phyloP scores from a whole-genome alignment of 2,113 vertebrate genomes.

The Variabilichromis moorii region DNA sequence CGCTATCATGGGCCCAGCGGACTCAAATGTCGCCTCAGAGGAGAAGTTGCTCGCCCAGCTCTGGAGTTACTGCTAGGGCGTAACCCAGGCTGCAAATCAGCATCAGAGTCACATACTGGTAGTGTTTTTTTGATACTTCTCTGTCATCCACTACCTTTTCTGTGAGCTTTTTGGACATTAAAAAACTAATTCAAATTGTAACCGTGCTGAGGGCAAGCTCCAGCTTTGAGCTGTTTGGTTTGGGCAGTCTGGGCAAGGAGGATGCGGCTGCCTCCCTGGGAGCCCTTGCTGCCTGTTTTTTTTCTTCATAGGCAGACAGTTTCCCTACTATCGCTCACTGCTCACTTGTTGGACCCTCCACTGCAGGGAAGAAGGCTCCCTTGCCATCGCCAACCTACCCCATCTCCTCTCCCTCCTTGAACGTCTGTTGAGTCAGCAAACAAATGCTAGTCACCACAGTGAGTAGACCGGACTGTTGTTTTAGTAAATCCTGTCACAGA shows the following conservation, averaged over 20 bases:
- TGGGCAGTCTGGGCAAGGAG: not conserved
- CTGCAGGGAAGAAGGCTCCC: not conserved
- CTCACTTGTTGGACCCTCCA: not conserved
- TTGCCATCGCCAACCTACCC: not conserved
- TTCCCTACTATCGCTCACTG: accelerated
- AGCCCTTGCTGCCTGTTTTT: not conserved
- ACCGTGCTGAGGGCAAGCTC: not conserved
- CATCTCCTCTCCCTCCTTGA: not conserved
- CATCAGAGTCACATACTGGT: not conserved
- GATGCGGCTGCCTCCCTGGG: not conserved
- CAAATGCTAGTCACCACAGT: not conserved
- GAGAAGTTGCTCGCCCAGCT: accelerated
- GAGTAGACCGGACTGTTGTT: not conserved
- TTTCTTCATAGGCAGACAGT: accelerated
- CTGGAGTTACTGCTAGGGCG: not conserved
- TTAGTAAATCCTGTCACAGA: not conserved
- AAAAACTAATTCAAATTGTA: not conserved
- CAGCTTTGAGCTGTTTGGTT: not conserved
- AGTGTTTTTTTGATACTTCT: accelerated
- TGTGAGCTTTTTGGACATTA: not conserved
- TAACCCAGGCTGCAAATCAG: not conserved
- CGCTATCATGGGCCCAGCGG: accelerated
- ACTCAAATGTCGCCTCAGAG: not conserved
- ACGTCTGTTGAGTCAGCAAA: not conserved
- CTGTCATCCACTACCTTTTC: not conserved